These are phyloP conservation scores for Hippolais icterina DNA, from an alignment of 2,113 vertebrate genomes.

Conservation along the genomic window DNA sequence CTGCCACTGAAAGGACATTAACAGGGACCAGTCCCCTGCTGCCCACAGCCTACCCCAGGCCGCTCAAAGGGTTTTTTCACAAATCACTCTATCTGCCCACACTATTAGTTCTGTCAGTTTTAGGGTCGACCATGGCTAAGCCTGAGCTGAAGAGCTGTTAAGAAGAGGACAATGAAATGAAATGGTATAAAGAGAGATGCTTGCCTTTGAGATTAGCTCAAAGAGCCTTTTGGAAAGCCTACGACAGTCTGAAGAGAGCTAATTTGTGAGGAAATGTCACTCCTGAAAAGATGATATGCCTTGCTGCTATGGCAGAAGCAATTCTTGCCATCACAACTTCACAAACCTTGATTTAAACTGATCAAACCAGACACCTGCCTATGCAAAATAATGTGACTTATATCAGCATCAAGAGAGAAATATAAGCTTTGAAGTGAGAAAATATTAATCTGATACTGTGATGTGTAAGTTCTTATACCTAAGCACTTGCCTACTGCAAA, in stretches of 20 bases:
- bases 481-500: conserved; percentile 31
- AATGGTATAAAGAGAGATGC: background rate
- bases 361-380: conserved; percentile 50
- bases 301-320: background rate
- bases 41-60: background rate
- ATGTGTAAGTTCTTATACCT: background rate
- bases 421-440: conserved; percentile 56
- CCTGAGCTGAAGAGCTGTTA: conserved; percentile 13
- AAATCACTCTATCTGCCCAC: background rate
- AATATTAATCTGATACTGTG: conserved; percentile 45
- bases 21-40: background rate
- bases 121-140: background rate
- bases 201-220: conserved; percentile 49
- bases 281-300: background rate
- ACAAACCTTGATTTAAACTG: conserved; percentile 58
- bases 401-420: conserved; percentile 29
- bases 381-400: conserved; percentile 31
- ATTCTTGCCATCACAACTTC: conserved; percentile 31
- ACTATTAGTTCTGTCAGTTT: background rate
- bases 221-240: conserved; percentile 42
- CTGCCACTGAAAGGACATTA: background rate
- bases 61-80: background rate
- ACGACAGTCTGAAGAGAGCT: background rate
- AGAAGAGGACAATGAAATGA: conserved; percentile 32
- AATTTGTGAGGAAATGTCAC: conserved; percentile 46